Percentiles rank a stretch among this genome's conserved stretches.
phyloP scores from a whole-genome alignment of 2,113 vertebrate species.

The Vulpes vulpes region DNA sequence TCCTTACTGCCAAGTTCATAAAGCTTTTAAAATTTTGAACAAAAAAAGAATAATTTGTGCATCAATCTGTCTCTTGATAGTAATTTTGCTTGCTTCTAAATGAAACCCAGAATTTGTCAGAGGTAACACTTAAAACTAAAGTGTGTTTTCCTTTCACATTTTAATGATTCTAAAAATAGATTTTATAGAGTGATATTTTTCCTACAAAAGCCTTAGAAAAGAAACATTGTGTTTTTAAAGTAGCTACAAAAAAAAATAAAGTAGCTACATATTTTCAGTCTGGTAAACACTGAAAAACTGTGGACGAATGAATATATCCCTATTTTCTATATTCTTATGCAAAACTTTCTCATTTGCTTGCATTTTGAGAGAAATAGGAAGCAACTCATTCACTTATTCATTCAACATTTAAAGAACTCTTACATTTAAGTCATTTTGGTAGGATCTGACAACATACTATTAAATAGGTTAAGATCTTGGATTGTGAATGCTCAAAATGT shows the following conservation, averaged over 20 bases:
- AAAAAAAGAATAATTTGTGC: neutral
- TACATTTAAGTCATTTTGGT: neutral
- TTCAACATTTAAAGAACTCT: neutral
- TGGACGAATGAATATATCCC: neutral
- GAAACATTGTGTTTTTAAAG: neutral
- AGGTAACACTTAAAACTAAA: neutral
- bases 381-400: neutral
- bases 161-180: neutral
- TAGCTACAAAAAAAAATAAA: neutral
- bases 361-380: neutral
- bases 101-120: neutral
- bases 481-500: neutral
- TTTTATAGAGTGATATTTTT: neutral
- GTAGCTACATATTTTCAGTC: neutral
- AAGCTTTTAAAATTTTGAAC: conserved; percentile 20
- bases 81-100: conserved; percentile 42
- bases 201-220: neutral
- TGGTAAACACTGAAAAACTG: neutral
- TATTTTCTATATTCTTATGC: neutral
- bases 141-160: neutral
- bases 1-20: conserved; percentile 22
- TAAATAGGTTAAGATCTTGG: neutral
- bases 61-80: neutral
- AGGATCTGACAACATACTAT: neutral
- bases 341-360: neutral